Evolutionary conservation across 2,113 vertebrate genomes (phyloP).

Genomic region (Bubalus kerabau): DNA sequence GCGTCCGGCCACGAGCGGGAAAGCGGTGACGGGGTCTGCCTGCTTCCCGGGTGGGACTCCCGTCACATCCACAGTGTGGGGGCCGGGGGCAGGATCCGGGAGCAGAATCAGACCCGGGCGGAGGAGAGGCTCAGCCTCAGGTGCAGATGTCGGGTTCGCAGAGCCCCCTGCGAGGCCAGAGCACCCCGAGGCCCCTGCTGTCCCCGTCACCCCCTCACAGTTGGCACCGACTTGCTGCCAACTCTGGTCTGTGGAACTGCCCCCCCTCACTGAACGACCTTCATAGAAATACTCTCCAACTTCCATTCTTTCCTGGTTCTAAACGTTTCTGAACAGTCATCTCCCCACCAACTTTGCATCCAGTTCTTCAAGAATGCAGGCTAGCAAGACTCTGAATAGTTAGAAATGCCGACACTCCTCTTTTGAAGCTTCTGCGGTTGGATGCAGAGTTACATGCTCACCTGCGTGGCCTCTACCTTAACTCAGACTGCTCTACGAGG

Average conservation of each 20-base stretch:
- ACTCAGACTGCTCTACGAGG: too few species aligned
- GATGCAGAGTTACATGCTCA: accelerated
- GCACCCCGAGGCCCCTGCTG: accelerated
- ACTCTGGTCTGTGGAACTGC: neutral
- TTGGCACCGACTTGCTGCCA: accelerated
- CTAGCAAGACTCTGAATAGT: neutral
- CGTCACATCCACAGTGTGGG: accelerated
- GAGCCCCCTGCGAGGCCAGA: neutral
- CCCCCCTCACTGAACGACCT: neutral
- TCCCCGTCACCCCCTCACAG: neutral
- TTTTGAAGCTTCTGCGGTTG: neutral
- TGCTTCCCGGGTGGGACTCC: neutral
- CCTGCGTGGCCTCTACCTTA: neutral
- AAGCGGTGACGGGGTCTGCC: neutral
- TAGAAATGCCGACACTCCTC: neutral
- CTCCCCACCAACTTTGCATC: neutral
- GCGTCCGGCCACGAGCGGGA: accelerated
- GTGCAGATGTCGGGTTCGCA: accelerated
- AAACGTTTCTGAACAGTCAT: neutral
- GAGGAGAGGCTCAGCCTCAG: neutral
- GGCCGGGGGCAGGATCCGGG: neutral
- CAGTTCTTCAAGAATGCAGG: neutral
- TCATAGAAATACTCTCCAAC: neutral
- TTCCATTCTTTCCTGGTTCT: neutral
- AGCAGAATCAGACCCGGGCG: neutral